Evolutionary conservation across 2,797 vertebrate genomes (phyloP).

Genomic region (Artibeus lituratus): DNA sequence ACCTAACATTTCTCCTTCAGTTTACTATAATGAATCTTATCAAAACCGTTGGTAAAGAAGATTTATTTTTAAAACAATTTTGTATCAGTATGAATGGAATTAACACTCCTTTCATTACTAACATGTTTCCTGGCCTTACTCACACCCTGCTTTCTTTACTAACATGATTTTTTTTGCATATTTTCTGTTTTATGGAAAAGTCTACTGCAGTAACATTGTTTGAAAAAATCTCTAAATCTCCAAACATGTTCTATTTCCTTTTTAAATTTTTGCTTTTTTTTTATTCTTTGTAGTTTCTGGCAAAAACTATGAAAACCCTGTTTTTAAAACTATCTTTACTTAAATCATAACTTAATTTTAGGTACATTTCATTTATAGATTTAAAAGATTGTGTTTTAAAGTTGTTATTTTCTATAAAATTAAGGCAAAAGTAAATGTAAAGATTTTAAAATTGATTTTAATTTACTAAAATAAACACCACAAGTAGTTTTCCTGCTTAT

Average conservation of each 20-base stretch:
- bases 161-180: not conserved
- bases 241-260: not conserved
- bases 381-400: not conserved
- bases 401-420: not conserved
- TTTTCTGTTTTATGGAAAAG: not conserved
- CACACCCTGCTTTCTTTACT: not conserved
- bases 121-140: slow-evolving; percentile 53
- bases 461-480: not conserved
- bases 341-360: not conserved
- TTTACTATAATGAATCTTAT: not conserved
- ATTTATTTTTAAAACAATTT: slow-evolving; percentile 58
- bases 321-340: not conserved
- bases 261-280: not conserved
- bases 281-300: not conserved
- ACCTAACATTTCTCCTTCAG: not conserved
- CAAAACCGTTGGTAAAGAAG: not conserved
- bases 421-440: not conserved
- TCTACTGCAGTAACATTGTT: not conserved
- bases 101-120: slow-evolving; percentile 57
- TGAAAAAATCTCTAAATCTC: not conserved
- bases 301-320: not conserved
- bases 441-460: not conserved
- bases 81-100: slow-evolving; percentile 6
- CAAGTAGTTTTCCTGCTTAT: not conserved
- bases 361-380: not conserved